Percentiles rank a stretch among this genome's conserved stretches.
These are phyloP conservation scores for Megaleporinus macrocephalus DNA, from an alignment of 2,113 vertebrate species.

Conservation along the genomic window DNA sequence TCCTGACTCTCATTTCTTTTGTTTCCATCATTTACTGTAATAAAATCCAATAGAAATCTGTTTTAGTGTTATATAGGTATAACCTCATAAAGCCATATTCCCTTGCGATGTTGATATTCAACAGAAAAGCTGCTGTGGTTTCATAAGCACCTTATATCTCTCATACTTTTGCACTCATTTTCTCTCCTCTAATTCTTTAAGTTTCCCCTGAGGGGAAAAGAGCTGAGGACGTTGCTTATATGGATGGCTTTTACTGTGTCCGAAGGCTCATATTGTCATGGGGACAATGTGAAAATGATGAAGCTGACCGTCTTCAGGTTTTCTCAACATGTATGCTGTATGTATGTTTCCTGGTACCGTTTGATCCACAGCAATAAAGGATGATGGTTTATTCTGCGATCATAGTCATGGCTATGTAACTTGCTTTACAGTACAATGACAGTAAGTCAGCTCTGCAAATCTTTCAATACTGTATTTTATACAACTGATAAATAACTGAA, in stretches of 20 bases:
- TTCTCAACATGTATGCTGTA: conserved; percentile 67
- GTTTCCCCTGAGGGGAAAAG: conserved; percentile 66
- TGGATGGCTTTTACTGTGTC: conserved; percentile 68
- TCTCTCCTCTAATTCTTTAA: conserved; percentile 69
- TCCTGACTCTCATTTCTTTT: background rate
- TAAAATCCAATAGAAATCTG: background rate
- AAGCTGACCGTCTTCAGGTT: conserved; percentile 58
- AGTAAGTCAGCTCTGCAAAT: background rate
- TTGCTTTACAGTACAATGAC: background rate
- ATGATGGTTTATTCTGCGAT: background rate
- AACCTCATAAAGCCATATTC: background rate
- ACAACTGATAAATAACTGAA: too few relatives aligned
- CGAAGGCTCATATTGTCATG: conserved; percentile 74
- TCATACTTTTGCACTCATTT: conserved; percentile 40
- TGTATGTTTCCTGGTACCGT: conserved; percentile 40
- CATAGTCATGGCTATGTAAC: background rate
- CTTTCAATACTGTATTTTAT: too few relatives aligned
- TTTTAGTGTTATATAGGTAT: background rate
- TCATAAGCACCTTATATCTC: conserved; percentile 64
- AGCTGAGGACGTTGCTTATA: conserved; percentile 67
- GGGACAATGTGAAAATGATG: conserved; percentile 77
- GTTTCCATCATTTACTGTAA: background rate
- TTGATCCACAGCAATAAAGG: background rate
- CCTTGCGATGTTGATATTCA: conserved; percentile 6
- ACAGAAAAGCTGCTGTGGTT: conserved; percentile 45